These are phyloP conservation scores for Salvelinus fontinalis DNA, from an alignment of 2,113 vertebrate genomes.

Conservation along the genomic window DNA sequence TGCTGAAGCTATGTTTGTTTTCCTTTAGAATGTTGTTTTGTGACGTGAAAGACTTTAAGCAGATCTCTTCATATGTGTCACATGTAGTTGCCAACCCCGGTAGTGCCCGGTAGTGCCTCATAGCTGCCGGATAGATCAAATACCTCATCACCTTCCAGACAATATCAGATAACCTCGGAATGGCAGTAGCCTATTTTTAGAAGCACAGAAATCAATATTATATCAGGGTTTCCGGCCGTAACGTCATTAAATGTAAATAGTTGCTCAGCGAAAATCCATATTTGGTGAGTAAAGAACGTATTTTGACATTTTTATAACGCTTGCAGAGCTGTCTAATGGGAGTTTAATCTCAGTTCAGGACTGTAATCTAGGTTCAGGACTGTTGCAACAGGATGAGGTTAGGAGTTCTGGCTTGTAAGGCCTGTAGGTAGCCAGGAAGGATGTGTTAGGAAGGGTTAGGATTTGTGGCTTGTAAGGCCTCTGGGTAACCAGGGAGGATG, in stretches of 20 bases:
- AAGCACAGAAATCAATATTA: not conserved
- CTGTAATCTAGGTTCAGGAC: no score
- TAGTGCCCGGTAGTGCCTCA: not conserved
- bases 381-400: no score
- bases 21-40: conserved; percentile 24
- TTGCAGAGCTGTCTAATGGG: no score
- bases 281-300: not conserved
- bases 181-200: not conserved
- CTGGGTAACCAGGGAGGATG: no score
- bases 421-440: no score
- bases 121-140: not conserved
- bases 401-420: no score
- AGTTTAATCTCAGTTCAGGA: no score
- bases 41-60: conserved; percentile 34
- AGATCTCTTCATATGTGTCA: conserved; percentile 1
- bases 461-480: no score
- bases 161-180: not conserved
- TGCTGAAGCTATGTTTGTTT: conserved; percentile 3
- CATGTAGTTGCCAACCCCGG: not conserved
- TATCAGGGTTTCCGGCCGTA: not conserved
- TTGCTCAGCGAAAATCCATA: not conserved
- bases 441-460: no score
- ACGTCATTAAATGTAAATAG: not conserved
- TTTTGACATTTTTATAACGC: not conserved
- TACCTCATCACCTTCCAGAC: not conserved